Evolutionary conservation across 2,888 invertebrate species (phyloP).

Genomic region (Falcaria lacertinaria): DNA sequence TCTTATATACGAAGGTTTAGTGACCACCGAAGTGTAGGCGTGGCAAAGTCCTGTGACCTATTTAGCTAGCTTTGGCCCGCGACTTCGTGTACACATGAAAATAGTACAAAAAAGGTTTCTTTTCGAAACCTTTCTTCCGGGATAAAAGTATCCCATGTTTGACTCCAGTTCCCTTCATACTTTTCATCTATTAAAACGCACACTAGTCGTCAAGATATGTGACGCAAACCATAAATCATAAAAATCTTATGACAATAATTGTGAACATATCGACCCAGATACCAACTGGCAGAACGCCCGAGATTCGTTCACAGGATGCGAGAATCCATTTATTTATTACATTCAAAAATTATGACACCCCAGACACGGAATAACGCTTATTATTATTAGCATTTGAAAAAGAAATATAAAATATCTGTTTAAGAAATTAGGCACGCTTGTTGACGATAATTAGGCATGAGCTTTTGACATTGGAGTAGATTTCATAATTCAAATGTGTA

Average conservation of each 20-base stretch:
- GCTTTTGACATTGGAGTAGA: background rate
- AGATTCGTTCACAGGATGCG: constrained; percentile 4
- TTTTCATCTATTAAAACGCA: background rate
- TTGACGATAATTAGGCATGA: background rate
- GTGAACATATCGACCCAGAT: constrained; percentile 25
- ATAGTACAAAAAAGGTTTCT: no score
- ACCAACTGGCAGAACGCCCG: constrained; percentile 20
- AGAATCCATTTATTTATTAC: constrained; percentile 7
- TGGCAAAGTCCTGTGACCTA: no score
- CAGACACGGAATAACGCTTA: constrained; percentile 8
- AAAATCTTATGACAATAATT: constrained; percentile 11
- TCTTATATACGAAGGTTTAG: no score
- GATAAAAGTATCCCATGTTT: no score
- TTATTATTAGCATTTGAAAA: constrained; percentile 7
- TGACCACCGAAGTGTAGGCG: no score
- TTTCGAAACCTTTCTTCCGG: no score
- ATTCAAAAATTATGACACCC: constrained; percentile 11
- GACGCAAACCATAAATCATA: constrained; percentile 12
- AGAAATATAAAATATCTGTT: constrained; percentile 5
- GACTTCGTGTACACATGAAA: no score
- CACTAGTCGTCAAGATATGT: constrained; percentile 1
- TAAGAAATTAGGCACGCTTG: background rate
- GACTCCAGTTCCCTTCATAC: background rate
- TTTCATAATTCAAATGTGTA: background rate
- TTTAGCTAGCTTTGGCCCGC: no score